Evolutionary conservation across 2,797 vertebrate genomes (phyloP).

Genomic region (Arremon aurantiirostris): DNA sequence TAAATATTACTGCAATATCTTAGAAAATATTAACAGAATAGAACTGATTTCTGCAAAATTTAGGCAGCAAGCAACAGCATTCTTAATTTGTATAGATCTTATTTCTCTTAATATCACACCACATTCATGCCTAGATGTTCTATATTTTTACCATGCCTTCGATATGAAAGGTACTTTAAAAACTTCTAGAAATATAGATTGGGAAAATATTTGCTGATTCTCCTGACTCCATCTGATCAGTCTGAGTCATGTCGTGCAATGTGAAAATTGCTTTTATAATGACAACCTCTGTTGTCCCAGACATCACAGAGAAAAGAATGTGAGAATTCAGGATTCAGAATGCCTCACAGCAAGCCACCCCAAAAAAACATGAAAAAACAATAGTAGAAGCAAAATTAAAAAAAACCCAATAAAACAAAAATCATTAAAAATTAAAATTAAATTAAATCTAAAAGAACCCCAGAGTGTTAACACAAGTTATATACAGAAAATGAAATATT

Average conservation of each 20-base stretch:
- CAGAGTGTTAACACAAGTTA: background rate
- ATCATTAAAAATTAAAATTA: background rate
- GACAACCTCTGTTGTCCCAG: background rate
- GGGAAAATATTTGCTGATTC: background rate
- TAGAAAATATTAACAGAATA: background rate
- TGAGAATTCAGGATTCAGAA: background rate
- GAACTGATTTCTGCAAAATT: background rate
- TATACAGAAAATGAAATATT: background rate
- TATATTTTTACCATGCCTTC: background rate
- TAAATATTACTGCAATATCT: background rate
- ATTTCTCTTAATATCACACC: background rate
- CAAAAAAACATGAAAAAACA: background rate
- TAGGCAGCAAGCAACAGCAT: background rate
- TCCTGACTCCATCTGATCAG: background rate
- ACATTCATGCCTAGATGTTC: background rate
- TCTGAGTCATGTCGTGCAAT: background rate
- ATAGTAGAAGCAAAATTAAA: background rate
- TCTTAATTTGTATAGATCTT: background rate
- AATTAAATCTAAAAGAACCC: background rate
- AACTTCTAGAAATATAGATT: background rate
- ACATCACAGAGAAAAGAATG: background rate
- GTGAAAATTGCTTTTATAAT: background rate
- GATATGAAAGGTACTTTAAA: background rate
- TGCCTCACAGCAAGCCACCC: background rate
- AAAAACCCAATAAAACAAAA: background rate